These are phyloP conservation scores for Parnassius mnemosyne DNA, from an alignment of 2,888 invertebrate genomes.

Conservation along the genomic window DNA sequence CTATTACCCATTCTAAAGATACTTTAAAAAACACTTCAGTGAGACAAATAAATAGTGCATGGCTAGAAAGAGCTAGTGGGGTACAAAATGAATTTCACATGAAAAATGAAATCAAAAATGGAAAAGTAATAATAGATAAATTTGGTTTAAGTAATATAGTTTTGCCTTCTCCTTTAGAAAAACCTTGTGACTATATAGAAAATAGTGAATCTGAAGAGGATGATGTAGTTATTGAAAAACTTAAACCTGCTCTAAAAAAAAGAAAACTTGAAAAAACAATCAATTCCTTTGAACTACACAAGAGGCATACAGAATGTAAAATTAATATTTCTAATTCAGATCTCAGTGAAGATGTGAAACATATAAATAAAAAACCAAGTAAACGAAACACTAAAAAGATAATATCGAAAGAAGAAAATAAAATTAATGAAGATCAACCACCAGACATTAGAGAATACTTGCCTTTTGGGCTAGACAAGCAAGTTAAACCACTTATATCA, in stretches of 20 bases:
- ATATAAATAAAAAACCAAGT: conserved; percentile 29
- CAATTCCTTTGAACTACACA: conserved; percentile 13
- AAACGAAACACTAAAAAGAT: conserved; percentile 31
- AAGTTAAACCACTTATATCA: conserved; percentile 57
- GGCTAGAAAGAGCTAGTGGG: conserved; percentile 73
- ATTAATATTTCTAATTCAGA: conserved; percentile 25
- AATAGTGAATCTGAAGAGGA: conserved; percentile 85
- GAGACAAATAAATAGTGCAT: conserved; percentile 63
- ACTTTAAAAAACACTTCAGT: conserved; percentile 39
- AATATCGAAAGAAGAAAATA: conserved; percentile 19
- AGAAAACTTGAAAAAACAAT: conserved; percentile 52
- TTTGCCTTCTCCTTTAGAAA: conserved; percentile 44
- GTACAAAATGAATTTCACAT: conserved; percentile 40
- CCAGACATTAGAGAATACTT: conserved; percentile 70
- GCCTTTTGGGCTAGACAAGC: conserved; percentile 62
- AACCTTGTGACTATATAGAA: conserved; percentile 83
- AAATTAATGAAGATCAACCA: conserved; percentile 46
- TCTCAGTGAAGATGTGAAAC: conserved; percentile 22
- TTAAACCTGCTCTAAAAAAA: conserved; percentile 81
- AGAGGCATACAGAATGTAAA: conserved; percentile 24
- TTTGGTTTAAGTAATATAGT: conserved; percentile 67
- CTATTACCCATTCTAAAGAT: conserved; percentile 29
- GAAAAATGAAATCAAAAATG: conserved; percentile 2
- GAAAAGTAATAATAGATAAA: conserved; percentile 33
- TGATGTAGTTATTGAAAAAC: conserved; percentile 55